These are phyloP conservation scores for Ptychochromis oligacanthus DNA, from an alignment of 2,113 vertebrate genomes.

Conservation along the genomic window DNA sequence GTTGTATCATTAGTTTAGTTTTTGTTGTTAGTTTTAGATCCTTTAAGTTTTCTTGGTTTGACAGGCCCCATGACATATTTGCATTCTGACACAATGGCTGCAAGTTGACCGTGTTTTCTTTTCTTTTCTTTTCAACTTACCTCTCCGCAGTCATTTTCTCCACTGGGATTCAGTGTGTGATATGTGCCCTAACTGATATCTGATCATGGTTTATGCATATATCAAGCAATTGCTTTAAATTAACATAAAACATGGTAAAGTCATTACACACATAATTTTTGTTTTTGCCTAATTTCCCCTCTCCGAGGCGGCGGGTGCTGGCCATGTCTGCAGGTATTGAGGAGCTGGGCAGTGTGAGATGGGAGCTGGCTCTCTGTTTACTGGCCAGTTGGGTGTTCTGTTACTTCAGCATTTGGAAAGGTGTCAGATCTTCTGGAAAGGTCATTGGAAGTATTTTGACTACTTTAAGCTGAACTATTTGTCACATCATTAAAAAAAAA, in stretches of 20 bases:
- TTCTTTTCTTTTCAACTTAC: too few species aligned
- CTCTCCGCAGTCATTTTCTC: too few species aligned
- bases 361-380: slow-evolving; percentile 89
- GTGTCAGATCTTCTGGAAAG: slow-evolving; percentile 90
- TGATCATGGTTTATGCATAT: neutral
- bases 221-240: neutral
- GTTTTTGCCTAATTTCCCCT: neutral
- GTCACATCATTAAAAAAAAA: too few species aligned
- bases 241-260: neutral
- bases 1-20: too few species aligned
- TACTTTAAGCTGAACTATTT: neutral
- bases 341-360: slow-evolving; percentile 84
- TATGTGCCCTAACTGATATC: too few species aligned
- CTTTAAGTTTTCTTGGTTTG: too few species aligned
- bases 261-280: neutral
- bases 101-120: too few species aligned
- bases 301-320: slow-evolving; percentile 82
- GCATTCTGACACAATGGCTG: too few species aligned
- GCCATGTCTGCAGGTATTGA: slow-evolving; percentile 87
- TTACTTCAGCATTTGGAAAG: slow-evolving; percentile 93
- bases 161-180: too few species aligned
- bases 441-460: slow-evolving; percentile 55
- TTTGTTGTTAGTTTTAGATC: too few species aligned
- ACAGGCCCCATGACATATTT: too few species aligned
- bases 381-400: slow-evolving; percentile 86